phyloP scores from a whole-genome alignment of 1,140 invertebrate genomes.

The Idris sp. region DNA sequence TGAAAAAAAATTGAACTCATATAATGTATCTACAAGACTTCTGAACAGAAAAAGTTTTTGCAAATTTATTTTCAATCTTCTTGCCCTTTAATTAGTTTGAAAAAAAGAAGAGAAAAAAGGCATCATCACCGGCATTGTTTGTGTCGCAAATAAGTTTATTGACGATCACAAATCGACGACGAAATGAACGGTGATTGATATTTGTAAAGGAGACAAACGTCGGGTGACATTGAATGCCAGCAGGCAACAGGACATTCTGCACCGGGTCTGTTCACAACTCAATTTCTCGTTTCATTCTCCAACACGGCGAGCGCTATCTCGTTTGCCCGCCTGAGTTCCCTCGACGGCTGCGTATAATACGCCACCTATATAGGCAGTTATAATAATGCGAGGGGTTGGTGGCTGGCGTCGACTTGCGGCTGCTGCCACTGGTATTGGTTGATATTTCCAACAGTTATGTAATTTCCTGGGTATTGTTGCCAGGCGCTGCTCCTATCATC shows the following conservation, averaged over 20 bases:
- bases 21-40: too few relatives aligned
- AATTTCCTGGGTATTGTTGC: conserved; percentile 79
- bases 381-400: conserved; percentile 73
- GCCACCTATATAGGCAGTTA: conserved; percentile 75
- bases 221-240: too few relatives aligned
- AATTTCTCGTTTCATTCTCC: conserved; percentile 78
- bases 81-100: too few relatives aligned
- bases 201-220: conserved; percentile 43
- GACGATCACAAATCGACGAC: conserved; percentile 36
- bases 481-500: conserved; percentile 73
- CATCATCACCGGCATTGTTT: neutral
- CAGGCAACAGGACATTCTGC: conserved; percentile 59
- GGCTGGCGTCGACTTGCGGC: conserved; percentile 55
- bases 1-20: too few relatives aligned
- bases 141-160: conserved; percentile 39
- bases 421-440: conserved; percentile 74
- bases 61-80: too few relatives aligned
- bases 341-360: conserved; percentile 76
- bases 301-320: conserved; percentile 75
- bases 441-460: conserved; percentile 80
- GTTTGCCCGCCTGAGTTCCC: conserved; percentile 76
- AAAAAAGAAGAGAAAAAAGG: too few relatives aligned
- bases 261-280: too few relatives aligned
- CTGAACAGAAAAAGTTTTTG: too few relatives aligned
- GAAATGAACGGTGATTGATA: conserved; percentile 50